Conservation (phyloP, 2,888 invertebrate species). For the Andricus quercusramuli region DNA sequence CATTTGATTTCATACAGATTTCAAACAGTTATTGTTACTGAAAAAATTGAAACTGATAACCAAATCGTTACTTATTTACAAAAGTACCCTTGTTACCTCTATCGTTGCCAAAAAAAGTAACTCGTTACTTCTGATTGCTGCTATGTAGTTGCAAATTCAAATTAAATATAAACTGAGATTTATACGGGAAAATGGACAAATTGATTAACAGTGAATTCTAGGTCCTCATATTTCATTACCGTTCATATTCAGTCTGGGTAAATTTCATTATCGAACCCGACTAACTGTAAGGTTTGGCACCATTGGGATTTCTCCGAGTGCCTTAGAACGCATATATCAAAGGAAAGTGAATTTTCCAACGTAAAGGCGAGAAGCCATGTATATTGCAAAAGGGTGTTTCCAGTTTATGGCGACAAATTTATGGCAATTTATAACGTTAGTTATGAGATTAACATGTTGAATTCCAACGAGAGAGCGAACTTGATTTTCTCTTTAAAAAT, state of each 20-base stretch:
- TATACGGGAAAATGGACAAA: too few relatives aligned
- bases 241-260: not conserved
- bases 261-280: constrained; percentile 17
- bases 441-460: constrained; percentile 32
- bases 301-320: not conserved
- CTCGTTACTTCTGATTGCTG: too few relatives aligned
- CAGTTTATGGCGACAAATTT: constrained; percentile 33
- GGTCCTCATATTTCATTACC: not conserved
- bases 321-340: constrained; percentile 25
- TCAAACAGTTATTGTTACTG: too few relatives aligned
- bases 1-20: too few relatives aligned
- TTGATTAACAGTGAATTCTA: not conserved
- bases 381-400: constrained; percentile 20
- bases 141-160: not conserved
- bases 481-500: constrained; percentile 5
- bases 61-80: too few relatives aligned
- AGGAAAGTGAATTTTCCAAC: constrained; percentile 24
- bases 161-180: not conserved
- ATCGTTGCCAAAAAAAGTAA: too few relatives aligned
- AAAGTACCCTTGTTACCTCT: too few relatives aligned
- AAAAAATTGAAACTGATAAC: too few relatives aligned
- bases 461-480: constrained; percentile 13
- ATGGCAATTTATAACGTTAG: constrained; percentile 36
- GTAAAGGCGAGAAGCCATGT: not conserved
- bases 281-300: constrained; percentile 1